phyloP scores from a whole-genome alignment of 2,797 vertebrate species.

The Fratercula arctica region DNA sequence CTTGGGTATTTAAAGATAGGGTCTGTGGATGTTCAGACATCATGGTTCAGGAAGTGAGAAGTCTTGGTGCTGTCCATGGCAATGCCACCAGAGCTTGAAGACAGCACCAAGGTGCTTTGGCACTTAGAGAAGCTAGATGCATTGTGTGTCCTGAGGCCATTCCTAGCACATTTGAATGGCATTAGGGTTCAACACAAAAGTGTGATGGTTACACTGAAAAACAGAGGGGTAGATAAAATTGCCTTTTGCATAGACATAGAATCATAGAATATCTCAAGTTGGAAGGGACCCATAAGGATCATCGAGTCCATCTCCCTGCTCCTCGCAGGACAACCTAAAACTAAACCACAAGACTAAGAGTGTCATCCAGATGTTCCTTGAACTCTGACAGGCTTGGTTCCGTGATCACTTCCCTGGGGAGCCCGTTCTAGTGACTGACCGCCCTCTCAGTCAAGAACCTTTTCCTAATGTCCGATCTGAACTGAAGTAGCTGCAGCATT shows the following conservation, averaged over 20 bases:
- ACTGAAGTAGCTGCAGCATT: neutral
- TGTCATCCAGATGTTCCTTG: rapidly evolving
- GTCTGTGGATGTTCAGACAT: neutral
- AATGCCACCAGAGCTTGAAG: neutral
- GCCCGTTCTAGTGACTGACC: neutral
- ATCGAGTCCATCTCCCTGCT: neutral
- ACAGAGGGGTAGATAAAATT: neutral
- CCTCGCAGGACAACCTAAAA: neutral
- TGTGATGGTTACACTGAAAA: neutral
- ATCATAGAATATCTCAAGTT: neutral
- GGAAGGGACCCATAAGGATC: neutral
- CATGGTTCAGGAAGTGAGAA: neutral
- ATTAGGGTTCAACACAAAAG: neutral
- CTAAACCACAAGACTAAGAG: neutral
- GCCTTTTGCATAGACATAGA: neutral
- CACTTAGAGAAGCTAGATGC: neutral
- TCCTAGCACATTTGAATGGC: neutral
- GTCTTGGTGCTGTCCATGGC: neutral
- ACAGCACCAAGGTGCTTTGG: neutral
- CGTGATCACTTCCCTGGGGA: neutral
- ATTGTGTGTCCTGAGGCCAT: neutral
- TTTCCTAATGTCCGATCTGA: neutral
- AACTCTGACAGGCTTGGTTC: neutral
- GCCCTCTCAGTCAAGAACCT: neutral
- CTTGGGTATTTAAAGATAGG: neutral